A percentile compares a stretch with the other conserved stretches of the same genome.
These are phyloP conservation scores for Drosophila formosana DNA, from an alignment of 2,888 invertebrate species.

Conservation along the genomic window DNA sequence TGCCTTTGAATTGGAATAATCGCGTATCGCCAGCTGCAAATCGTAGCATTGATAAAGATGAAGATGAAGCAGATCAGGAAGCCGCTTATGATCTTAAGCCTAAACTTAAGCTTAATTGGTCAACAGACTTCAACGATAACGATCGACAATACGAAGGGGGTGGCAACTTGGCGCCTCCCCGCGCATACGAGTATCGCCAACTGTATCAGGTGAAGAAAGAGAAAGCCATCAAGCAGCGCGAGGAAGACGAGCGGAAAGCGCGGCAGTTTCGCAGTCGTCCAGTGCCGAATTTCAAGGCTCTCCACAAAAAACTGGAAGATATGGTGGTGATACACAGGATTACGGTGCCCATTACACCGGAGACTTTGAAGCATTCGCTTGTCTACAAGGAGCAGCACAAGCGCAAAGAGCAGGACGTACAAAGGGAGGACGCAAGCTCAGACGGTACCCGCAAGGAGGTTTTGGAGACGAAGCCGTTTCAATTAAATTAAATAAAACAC, in stretches of 20 bases:
- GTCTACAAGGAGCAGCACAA: constrained; percentile 55
- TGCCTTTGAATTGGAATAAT: too few relatives aligned
- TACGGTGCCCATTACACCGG: constrained; percentile 79
- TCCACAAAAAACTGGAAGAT: constrained; percentile 54
- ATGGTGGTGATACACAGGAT: constrained; percentile 57
- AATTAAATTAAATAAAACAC: too few relatives aligned
- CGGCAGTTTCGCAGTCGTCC: constrained; percentile 83
- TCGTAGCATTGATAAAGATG: too few relatives aligned
- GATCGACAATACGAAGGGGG: not conserved
- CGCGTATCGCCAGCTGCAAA: too few relatives aligned
- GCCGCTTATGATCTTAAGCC: not conserved
- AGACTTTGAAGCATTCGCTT: constrained; percentile 77
- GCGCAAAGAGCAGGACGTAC: constrained; percentile 10
- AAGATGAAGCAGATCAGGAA: too few relatives aligned
- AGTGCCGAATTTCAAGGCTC: constrained; percentile 77
- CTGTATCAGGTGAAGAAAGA: constrained; percentile 79
- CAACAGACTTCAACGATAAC: not conserved
- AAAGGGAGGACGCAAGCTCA: too few relatives aligned
- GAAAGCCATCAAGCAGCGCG: constrained; percentile 56
- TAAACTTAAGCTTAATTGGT: constrained; percentile 35
- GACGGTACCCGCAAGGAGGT: too few relatives aligned
- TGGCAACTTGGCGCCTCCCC: constrained; percentile 52
- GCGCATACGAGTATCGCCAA: constrained; percentile 77
- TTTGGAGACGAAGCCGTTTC: too few relatives aligned
- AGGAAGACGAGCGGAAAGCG: constrained; percentile 81